Conservation (phyloP, 2,113 vertebrate genomes). For the Corvus hawaiiensis region DNA sequence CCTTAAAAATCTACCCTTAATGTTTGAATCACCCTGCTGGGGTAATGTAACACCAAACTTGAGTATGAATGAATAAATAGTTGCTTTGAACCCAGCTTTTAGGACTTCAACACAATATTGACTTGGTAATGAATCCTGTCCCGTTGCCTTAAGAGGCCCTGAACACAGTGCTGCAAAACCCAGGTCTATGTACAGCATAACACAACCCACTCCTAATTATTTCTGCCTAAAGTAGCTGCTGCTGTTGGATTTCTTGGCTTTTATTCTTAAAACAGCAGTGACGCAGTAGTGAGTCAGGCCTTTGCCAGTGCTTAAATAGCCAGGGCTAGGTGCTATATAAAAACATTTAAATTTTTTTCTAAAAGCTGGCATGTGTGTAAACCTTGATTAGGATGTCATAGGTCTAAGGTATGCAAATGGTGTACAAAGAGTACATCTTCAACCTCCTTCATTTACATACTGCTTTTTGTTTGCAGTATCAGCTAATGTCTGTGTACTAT, state of each 20-base stretch:
- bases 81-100: neutral
- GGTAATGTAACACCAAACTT: neutral
- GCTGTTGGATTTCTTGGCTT: conserved; percentile 19
- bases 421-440: neutral
- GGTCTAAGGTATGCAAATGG: neutral
- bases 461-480: neutral
- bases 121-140: neutral
- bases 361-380: neutral
- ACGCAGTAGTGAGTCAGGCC: conserved; percentile 28
- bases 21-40: neutral
- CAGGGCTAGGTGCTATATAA: neutral
- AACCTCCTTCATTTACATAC: neutral
- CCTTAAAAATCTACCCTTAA: neutral
- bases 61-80: neutral
- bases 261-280: conserved; percentile 29
- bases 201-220: conserved; percentile 39
- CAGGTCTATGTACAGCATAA: neutral
- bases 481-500: neutral
- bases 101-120: neutral
- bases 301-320: conserved; percentile 5
- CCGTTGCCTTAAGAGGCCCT: neutral
- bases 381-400: neutral
- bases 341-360: neutral
- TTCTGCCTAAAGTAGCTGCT: conserved; percentile 39
- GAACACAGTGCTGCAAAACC: neutral